Evolutionary conservation across 2,113 vertebrate species (phyloP), one percentile per base, ranked within the genome.

Genomic region (Mesitornis unicolor): DNA sequence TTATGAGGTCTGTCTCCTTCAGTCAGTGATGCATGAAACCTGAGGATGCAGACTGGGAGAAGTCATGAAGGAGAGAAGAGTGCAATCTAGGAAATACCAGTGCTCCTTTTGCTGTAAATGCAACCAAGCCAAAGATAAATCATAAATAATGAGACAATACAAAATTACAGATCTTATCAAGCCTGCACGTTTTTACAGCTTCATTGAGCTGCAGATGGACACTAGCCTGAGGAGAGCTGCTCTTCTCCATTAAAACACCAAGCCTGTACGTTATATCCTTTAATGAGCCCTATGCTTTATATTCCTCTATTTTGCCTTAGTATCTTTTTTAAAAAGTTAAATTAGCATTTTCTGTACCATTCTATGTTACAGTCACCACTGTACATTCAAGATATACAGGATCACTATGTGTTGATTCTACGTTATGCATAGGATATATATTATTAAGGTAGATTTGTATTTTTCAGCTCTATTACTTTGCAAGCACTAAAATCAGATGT

Each of bases 381-480:
- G 19, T 22, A 19, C 7, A 17, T 36, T 53, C 57, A 57, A 93
- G 78, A 90, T 84, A 26, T 28, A 63, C 56, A 51, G 47, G 35
- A 31, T 63, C 31, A 9, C 73, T 70, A 9, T 21, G 25, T 1
- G 0, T 10, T 42, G n/a, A 65, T 28, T 31, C 13, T 47, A 36
- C 50, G 67, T 35, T 90, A 4, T 77, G 80, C 76, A 86, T 71
- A 36, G 84, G 48, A 54, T 35, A 29, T 24, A 45, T 29, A 17
- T 57, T 63, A 38, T 65, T 59, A 42, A 12, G 63, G 67, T 33
- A 59, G 18, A 75, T 56, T 43, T 45, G 8, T 50, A 16, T 63
- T 80, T 78, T 81, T 67, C 73, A 93, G 35, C 76, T 67, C 47
- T 69, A 68, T 69, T 68, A 70, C 11, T 93, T 74, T 90, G 64